Evolutionary conservation across 2,797 vertebrate species (phyloP).

Genomic region (Odontamblyopus lacepedii): DNA sequence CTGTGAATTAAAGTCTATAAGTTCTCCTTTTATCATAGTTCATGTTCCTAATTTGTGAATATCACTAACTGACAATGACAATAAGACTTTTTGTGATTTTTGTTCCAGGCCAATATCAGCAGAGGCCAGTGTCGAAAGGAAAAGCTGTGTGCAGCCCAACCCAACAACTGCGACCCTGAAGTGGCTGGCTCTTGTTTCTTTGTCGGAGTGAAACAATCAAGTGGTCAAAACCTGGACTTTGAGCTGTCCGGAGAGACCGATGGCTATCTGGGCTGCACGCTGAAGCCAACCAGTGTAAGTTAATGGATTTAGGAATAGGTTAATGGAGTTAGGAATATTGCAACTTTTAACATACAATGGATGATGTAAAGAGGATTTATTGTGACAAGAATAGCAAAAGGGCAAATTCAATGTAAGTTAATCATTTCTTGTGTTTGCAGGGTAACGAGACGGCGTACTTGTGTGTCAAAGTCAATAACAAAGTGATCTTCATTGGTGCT

Average conservation of each 20-base stretch:
- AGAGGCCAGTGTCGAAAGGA: accelerated
- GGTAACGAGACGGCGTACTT: conserved; percentile 35
- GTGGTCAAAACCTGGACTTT: conserved; percentile 22
- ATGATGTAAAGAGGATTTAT: too few relatives aligned
- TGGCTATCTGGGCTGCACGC: conserved; percentile 19
- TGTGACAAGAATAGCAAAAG: neutral
- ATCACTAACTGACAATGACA: too few relatives aligned
- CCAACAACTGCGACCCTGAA: conserved; percentile 20
- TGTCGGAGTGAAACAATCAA: accelerated
- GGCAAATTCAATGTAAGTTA: neutral
- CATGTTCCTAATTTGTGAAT: too few relatives aligned
- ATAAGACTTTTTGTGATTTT: neutral
- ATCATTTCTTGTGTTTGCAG: conserved; percentile 20
- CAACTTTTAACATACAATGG: too few relatives aligned
- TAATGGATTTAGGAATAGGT: conserved; percentile 16
- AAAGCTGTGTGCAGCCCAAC: conserved; percentile 35
- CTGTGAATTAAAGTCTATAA: too few relatives aligned
- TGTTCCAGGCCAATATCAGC: conserved; percentile 1
- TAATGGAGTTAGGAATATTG: too few relatives aligned
- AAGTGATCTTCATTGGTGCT: neutral
- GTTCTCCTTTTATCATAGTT: too few relatives aligned
- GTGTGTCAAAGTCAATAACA: conserved; percentile 35
- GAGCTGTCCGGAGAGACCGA: conserved; percentile 29
- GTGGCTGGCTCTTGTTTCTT: conserved; percentile 1
- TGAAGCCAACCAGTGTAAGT: conserved; percentile 27